Percentiles rank a stretch among this genome's conserved stretches.
Conservation (phyloP, 1,140 invertebrate species). For the Microplitis mediator region DNA sequence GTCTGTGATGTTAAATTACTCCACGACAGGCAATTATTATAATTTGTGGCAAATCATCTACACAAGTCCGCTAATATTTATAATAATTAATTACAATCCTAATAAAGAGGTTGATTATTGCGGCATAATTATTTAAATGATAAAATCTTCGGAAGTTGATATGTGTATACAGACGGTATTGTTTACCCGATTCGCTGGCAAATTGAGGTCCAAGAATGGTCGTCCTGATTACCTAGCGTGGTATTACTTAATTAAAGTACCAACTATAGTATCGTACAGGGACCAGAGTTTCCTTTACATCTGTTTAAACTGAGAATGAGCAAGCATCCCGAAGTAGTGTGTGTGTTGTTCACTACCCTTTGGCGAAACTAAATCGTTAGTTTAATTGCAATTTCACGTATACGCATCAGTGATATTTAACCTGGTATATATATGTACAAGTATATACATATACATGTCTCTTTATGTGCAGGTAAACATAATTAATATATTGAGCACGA, state of each 20-base stretch:
- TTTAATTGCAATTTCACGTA: conserved; percentile 35
- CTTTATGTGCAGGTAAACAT: too few species aligned
- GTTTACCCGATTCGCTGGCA: conserved; percentile 10
- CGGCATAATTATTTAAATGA: too few species aligned
- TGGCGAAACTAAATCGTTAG: conserved; percentile 28
- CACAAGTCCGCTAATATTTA: too few species aligned
- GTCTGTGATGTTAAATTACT: too few species aligned
- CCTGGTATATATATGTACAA: neutral
- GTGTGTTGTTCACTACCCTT: conserved; percentile 23
- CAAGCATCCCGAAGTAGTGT: neutral
- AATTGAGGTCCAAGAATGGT: conserved; percentile 30
- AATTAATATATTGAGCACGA: too few species aligned
- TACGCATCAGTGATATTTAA: neutral
- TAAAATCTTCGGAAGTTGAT: too few species aligned
- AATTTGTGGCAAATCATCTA: too few species aligned
- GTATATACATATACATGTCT: too few species aligned
- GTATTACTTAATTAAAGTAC: conserved; percentile 37
- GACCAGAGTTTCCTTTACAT: conserved; percentile 13
- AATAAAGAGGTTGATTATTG: neutral
- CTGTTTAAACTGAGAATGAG: conserved; percentile 8
- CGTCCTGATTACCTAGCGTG: conserved; percentile 32
- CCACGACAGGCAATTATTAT: too few species aligned
- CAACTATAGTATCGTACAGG: conserved; percentile 7
- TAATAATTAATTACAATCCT: neutral
- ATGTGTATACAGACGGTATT: conserved; percentile 4